Evolutionary conservation across 2,797 vertebrate genomes (phyloP), one percentile per base, ranked within the genome.

Genomic region (Xenops minutus): DNA sequence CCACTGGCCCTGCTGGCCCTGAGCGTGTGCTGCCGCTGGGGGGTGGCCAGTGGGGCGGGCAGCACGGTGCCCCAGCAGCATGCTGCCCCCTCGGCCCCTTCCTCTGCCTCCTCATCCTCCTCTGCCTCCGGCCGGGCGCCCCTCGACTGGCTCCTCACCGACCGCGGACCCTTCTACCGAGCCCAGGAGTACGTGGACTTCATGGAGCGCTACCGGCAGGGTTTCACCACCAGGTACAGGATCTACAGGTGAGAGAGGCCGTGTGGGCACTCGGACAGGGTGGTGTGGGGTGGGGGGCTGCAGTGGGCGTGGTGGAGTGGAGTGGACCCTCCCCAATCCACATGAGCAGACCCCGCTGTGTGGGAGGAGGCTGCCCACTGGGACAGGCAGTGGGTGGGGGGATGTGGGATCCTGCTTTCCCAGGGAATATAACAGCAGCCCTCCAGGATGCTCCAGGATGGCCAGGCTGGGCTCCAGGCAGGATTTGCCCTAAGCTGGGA

Each of bases 221-320:
- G 99, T 84, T 99, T 99, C 98, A 99, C 99, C 97, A 99, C 99
- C 96, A 99, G 99, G 97, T 99, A 99, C 98, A 99, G 99, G 98
- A 99, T 99, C 97, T 99, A 99, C 98, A 99, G 99, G 99, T 99
- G 95, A 98, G 98, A 98, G 98, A 67, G 83, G 72, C 46, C 23
- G 3, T 0, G 12, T 0, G 12, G 52, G 52, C 3, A 0, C 34
- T 39, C 19, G 3, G 0, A n/a, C 41, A 44, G 37, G 24, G 43
- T 44, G 51, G 27, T 34, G 36, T 6, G 22, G 32, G 3, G 7
- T 2, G 6, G 29, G 36, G 39, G 43, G 19, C 17, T 30, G n/a
- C 0, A 2, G 46, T 27, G 34, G 24, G 19, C 39, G 18, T 0
- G 0, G 71, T 1, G 0, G 1, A 34, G 17, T 0, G 13, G 48